Conservation (phyloP, 92 coral and sea anemone species). For the Actinernus sp. region DNA sequence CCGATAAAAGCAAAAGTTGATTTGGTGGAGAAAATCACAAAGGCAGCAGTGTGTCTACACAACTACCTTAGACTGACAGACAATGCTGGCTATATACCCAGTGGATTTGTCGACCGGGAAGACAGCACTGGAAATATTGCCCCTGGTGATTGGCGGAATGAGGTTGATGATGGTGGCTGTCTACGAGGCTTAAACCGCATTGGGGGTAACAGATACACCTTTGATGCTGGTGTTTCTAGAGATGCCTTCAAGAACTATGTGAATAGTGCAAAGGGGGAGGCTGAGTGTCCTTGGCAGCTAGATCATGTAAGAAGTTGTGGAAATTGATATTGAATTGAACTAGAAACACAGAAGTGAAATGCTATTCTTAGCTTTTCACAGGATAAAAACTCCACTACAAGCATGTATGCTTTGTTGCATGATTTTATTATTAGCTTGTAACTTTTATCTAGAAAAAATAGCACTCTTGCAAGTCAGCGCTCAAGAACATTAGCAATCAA, state of each 20-base stretch:
- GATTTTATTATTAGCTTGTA: no score
- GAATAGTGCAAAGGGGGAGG: constrained; percentile 19
- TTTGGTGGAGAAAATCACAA: constrained; percentile 12
- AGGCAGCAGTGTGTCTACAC: constrained; percentile 42
- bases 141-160: constrained; percentile 59
- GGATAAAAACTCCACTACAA: no score
- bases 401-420: no score
- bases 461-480: no score
- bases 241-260: constrained; percentile 22
- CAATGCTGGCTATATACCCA: constrained; percentile 22
- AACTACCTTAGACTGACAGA: constrained; percentile 32
- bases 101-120: constrained; percentile 39
- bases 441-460: no score
- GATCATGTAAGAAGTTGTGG: constrained; percentile 17
- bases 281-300: constrained; percentile 15
- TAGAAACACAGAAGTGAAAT: no score
- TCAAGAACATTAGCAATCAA: no score
- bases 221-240: constrained; percentile 19
- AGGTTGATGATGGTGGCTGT: constrained; percentile 20
- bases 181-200: constrained; percentile 12
- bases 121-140: constrained; percentile 31
- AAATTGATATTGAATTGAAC: no score
- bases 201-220: constrained; percentile 29
- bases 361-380: no score
- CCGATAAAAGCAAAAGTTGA: constrained; percentile 20